These are phyloP conservation scores for Cygnus buccinator DNA, from an alignment of 2,113 vertebrate genomes.

Conservation along the genomic window DNA sequence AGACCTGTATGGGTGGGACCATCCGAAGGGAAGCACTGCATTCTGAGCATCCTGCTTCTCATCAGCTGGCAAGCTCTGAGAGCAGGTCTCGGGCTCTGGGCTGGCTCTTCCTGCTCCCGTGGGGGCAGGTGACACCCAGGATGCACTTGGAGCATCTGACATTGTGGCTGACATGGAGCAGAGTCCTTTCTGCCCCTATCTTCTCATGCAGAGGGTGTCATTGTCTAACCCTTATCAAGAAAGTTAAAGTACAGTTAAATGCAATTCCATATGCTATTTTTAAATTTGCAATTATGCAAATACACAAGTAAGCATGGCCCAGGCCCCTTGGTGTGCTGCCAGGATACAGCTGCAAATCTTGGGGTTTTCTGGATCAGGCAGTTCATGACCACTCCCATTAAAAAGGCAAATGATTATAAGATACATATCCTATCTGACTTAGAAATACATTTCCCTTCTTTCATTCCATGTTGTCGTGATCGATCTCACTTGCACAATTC, in stretches of 20 bases:
- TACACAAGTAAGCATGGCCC: background rate
- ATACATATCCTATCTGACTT: background rate
- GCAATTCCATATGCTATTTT: background rate
- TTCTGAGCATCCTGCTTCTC: background rate
- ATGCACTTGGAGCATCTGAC: background rate
- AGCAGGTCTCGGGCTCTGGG: background rate
- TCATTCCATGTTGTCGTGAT: fast-evolving
- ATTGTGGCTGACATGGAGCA: fast-evolving
- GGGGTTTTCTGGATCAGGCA: background rate
- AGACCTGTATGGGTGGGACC: background rate
- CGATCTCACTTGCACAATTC: background rate
- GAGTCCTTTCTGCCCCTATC: background rate
- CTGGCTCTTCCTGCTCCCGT: background rate
- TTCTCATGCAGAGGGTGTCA: background rate
- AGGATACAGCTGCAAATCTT: background rate
- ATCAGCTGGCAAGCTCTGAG: background rate
- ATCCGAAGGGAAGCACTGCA: background rate
- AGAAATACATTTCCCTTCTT: background rate
- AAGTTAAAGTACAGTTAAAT: background rate
- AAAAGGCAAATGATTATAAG: background rate
- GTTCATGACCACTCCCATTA: background rate
- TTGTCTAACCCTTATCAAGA: background rate
- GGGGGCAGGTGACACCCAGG: background rate
- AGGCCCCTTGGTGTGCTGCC: background rate
- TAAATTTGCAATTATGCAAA: background rate